A percentile compares a stretch with the other conserved stretches of the same genome.
These are phyloP conservation scores for Sminthurides aquaticus DNA, from an alignment of 2,888 invertebrate genomes.

Conservation along the genomic window DNA sequence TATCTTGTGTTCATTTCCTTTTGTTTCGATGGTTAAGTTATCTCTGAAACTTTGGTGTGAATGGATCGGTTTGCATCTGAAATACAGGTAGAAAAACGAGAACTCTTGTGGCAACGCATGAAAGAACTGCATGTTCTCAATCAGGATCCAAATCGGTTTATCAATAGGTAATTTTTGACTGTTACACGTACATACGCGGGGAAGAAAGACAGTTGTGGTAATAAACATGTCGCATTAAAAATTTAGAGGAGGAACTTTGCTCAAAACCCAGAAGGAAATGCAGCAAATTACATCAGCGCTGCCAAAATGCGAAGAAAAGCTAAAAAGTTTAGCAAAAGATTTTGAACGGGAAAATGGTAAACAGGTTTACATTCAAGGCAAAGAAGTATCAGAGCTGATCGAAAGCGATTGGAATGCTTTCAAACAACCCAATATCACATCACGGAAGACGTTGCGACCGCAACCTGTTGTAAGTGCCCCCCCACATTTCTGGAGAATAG, in stretches of 20 bases:
- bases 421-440: neutral
- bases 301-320: conserved; percentile 14
- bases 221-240: too few relatives aligned
- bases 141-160: conserved; percentile 11
- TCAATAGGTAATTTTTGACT: conserved; percentile 9
- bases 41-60: too few relatives aligned
- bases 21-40: too few relatives aligned
- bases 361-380: conserved; percentile 4
- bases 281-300: conserved; percentile 2
- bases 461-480: neutral
- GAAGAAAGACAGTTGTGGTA: too few relatives aligned
- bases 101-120: conserved; percentile 4
- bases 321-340: neutral
- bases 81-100: conserved; percentile 14
- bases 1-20: neutral
- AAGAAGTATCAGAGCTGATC: neutral
- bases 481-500: too few relatives aligned
- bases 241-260: conserved; percentile 12
- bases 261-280: conserved; percentile 18
- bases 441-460: neutral
- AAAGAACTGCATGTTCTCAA: conserved; percentile 11
- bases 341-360: conserved; percentile 18
- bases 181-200: too few relatives aligned
- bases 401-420: neutral
- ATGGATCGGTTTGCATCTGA: too few relatives aligned